A percentile compares a stretch with the other conserved stretches of the same genome.
Evolutionary conservation across 2,113 vertebrate species (phyloP).

Genomic region (Phyllostomus discolor): DNA sequence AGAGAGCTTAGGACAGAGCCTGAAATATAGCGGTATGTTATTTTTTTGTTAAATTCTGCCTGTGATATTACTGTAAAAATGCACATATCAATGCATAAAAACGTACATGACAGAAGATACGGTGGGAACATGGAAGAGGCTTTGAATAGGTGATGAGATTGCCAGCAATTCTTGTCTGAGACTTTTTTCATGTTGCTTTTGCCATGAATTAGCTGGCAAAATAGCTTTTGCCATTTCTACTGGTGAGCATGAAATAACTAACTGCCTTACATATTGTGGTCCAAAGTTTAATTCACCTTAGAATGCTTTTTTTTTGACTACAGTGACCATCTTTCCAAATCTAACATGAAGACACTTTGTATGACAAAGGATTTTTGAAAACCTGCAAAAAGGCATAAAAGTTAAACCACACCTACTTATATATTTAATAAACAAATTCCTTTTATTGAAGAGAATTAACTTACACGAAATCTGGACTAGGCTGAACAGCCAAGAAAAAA

Average conservation of each 20-base stretch:
- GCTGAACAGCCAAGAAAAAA: background rate
- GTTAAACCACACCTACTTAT: background rate
- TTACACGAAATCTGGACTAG: background rate
- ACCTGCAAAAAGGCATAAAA: background rate
- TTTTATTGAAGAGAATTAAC: background rate
- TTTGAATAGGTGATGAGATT: background rate
- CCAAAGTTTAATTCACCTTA: background rate
- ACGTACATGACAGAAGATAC: background rate
- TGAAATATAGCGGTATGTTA: background rate
- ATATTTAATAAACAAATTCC: background rate
- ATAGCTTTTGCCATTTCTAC: background rate
- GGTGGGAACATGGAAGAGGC: background rate
- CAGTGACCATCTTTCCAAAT: background rate
- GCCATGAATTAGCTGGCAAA: background rate
- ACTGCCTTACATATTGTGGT: background rate
- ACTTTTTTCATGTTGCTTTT: background rate
- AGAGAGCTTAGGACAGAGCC: background rate
- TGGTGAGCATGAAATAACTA: background rate
- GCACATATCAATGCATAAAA: background rate
- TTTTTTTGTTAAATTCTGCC: background rate
- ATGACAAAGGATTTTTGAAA: background rate
- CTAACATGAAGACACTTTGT: background rate
- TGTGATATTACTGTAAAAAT: background rate
- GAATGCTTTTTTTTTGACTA: background rate
- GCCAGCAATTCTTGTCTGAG: background rate